Conservation (phyloP, 2,113 vertebrate species). For the Sclerurus mexicanus region DNA sequence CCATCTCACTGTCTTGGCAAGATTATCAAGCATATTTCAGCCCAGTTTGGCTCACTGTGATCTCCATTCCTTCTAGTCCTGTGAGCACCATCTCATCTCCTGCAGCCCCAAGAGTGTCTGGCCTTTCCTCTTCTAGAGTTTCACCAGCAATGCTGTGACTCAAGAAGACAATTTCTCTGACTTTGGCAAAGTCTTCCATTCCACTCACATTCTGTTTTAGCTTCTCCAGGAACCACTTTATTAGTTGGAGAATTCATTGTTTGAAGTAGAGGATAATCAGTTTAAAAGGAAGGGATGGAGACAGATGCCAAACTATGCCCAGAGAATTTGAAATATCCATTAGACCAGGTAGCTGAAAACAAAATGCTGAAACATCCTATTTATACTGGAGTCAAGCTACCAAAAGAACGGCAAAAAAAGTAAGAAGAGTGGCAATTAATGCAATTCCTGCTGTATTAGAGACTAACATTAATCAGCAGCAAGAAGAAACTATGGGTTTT, state of each 20-base stretch:
- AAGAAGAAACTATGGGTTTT: neutral
- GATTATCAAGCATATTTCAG: neutral
- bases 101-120: neutral
- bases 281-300: neutral
- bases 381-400: neutral
- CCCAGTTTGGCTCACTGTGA: neutral
- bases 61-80: neutral
- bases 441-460: neutral
- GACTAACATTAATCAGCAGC: neutral
- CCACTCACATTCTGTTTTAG: neutral
- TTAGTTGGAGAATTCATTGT: neutral
- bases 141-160: neutral
- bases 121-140: neutral
- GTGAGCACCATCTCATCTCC: neutral
- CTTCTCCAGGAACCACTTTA: neutral
- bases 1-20: neutral
- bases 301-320: neutral
- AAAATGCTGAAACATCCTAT: neutral
- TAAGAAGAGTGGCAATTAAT: neutral
- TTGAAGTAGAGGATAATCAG: constrained; percentile 8
- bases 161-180: neutral
- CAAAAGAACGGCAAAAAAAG: neutral
- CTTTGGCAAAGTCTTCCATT: neutral
- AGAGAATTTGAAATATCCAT: neutral
- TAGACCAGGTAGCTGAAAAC: neutral